Evolutionary conservation across 2,797 vertebrate genomes (phyloP), one percentile per base, ranked within the genome.

Genomic region (Parambassis ranga): DNA sequence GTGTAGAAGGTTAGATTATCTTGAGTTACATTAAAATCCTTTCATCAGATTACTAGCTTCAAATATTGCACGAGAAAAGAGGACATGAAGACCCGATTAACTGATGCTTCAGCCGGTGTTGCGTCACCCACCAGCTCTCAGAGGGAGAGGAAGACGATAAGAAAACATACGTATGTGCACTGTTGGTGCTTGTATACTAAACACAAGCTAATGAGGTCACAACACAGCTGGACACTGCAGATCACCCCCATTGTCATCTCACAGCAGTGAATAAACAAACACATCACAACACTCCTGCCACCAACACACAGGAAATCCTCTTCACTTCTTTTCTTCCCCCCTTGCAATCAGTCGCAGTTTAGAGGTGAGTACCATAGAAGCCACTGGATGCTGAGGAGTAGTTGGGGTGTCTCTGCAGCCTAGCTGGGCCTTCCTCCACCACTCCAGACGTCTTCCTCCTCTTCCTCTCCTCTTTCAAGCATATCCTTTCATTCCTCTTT

Each of bases 401-500:
- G 14, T 75, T 74, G 2, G 7, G 55, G n/a, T 26, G 62, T 23
- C 35, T 83, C 67, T 56, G 79, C 33, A 42, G 65, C 6, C 15
- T 10, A 0, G 26, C 2, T 15, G 39, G 53, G 32, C 58, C 79
- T 28, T 81, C 85, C 42, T 76, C 81, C 55, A 10, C 44, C 23
- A 10, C 16, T 23, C 49, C 67, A 3, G 52, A 50, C 13, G 43
- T 70, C 79, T 83, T 90, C 65, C 86, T 90, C 76, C 66, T 89
- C 83, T 84, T 91, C 82, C 82, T 87, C 81, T 90, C 86, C 65
- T 90, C 87, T 48, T 65, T 56, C 0, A 67, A 77, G 44, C 79
- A 86, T 13, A 79, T 7, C 8, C 71, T 63, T 48, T 89, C 84
- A 1, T n/a, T 68, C 60, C 77, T 83, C 56, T 72, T 73, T 6